Percentiles rank a stretch among this genome's conserved stretches.
These are phyloP conservation scores for Trachymyrmex septentrionalis DNA, from an alignment of 1,140 invertebrate species.

Conservation along the genomic window DNA sequence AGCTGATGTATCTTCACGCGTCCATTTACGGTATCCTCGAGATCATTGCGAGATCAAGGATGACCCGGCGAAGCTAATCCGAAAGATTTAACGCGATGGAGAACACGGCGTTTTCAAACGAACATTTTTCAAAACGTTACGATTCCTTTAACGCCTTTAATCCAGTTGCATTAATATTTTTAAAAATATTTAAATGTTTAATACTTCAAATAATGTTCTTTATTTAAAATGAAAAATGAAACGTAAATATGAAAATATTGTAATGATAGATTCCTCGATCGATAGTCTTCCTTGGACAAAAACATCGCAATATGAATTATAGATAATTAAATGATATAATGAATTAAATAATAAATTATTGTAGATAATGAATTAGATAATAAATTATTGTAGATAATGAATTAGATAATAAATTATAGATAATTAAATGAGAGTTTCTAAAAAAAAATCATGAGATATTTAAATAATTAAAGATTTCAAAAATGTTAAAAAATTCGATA, in stretches of 20 bases:
- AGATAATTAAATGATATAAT: not conserved
- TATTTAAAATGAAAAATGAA: not conserved
- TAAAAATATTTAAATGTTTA: not conserved
- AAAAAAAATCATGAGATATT: not conserved
- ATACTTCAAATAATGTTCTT: not conserved
- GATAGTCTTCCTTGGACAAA: not conserved
- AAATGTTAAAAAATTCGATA: not conserved
- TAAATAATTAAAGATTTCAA: not conserved
- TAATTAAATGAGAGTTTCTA: not conserved
- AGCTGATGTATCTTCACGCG: slow-evolving; percentile 76
- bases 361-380: too few species aligned
- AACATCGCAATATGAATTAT: not conserved
- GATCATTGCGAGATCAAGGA: slow-evolving; percentile 22
- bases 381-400: not conserved
- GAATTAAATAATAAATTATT: too few species aligned
- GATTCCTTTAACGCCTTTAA: not conserved
- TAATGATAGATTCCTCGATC: not conserved
- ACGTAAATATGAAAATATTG: not conserved
- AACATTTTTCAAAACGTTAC: not conserved
- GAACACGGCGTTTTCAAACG: not conserved
- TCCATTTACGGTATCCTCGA: slow-evolving; percentile 70
- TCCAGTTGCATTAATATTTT: not conserved
- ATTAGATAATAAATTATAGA: not conserved
- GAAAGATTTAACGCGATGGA: slow-evolving; percentile 10
- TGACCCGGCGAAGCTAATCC: slow-evolving; percentile 19